Conservation (phyloP, 2,113 vertebrate species). For the Cranoglanis bouderius region DNA sequence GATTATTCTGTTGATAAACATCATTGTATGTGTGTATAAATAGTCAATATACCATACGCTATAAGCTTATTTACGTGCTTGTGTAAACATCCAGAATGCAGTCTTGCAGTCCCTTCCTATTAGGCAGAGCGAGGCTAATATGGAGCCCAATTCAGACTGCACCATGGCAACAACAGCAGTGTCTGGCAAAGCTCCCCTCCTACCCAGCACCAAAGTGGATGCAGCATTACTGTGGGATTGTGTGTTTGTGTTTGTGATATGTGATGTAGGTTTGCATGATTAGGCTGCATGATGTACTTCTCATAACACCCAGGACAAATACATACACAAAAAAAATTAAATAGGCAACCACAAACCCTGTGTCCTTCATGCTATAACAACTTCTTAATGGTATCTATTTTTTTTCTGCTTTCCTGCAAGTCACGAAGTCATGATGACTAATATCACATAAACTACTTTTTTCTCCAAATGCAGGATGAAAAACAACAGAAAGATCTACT, state of each 20-base stretch:
- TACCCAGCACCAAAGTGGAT: slow-evolving; percentile 31
- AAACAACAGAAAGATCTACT: slow-evolving; percentile 37
- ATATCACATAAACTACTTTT: slow-evolving; percentile 44
- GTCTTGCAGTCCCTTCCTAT: slow-evolving; percentile 69
- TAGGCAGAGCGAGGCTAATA: slow-evolving; percentile 68
- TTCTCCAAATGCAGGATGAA: slow-evolving; percentile 39
- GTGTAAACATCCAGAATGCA: slow-evolving; percentile 65
- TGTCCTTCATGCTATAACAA: slow-evolving; percentile 15
- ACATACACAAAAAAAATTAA: not conserved
- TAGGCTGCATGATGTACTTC: slow-evolving; percentile 5
- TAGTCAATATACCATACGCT: not conserved
- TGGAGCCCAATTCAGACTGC: slow-evolving; percentile 71
- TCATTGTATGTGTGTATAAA: slow-evolving; percentile 21
- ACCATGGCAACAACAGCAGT: slow-evolving; percentile 72
- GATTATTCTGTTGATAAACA: not conserved
- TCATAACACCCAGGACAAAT: slow-evolving; percentile 11
- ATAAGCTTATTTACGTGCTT: slow-evolving; percentile 52
- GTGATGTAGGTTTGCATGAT: slow-evolving; percentile 18
- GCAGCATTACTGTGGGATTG: slow-evolving; percentile 26
- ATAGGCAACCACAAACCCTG: not conserved
- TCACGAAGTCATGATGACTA: slow-evolving; percentile 48
- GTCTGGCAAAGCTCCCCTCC: slow-evolving; percentile 51
- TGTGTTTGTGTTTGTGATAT: slow-evolving; percentile 32
- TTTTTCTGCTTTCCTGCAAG: slow-evolving; percentile 19
- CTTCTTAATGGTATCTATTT: slow-evolving; percentile 13